These are phyloP conservation scores for Coelopa pilipes DNA, from an alignment of 2,888 invertebrate genomes.

Conservation along the genomic window DNA sequence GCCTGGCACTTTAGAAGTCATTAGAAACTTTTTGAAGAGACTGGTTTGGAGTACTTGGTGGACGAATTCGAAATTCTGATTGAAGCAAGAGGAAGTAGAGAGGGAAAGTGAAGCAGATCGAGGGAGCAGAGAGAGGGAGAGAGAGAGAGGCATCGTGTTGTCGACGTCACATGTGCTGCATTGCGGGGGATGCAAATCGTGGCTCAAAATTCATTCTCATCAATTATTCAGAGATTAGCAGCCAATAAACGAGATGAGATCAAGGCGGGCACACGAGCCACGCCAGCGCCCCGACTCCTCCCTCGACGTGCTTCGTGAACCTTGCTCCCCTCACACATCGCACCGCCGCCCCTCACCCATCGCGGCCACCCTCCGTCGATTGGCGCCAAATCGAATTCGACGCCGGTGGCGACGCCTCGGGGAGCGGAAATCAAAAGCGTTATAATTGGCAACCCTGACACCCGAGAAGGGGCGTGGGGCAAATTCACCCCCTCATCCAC, in stretches of 20 bases:
- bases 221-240: background rate
- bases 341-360: background rate
- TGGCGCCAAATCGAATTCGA: conserved; percentile 20
- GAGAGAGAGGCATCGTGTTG: background rate
- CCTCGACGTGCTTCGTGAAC: no score
- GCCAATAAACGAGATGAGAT: background rate
- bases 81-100: background rate
- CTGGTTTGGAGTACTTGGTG: background rate
- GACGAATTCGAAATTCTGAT: conserved; percentile 15
- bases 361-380: background rate
- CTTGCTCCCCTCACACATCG: background rate
- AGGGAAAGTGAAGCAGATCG: no score
- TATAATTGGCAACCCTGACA: conserved; percentile 30
- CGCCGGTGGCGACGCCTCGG: background rate
- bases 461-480: background rate
- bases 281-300: background rate
- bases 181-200: no score
- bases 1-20: conserved; percentile 63
- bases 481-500: no score
- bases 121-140: background rate
- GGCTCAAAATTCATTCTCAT: background rate
- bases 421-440: background rate
- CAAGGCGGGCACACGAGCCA: background rate
- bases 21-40: conserved; percentile 57
- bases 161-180: no score